A percentile compares a stretch with the other conserved stretches of the same genome.
Conservation (phyloP, 2,113 vertebrate species). For the Nothocercus julius region DNA sequence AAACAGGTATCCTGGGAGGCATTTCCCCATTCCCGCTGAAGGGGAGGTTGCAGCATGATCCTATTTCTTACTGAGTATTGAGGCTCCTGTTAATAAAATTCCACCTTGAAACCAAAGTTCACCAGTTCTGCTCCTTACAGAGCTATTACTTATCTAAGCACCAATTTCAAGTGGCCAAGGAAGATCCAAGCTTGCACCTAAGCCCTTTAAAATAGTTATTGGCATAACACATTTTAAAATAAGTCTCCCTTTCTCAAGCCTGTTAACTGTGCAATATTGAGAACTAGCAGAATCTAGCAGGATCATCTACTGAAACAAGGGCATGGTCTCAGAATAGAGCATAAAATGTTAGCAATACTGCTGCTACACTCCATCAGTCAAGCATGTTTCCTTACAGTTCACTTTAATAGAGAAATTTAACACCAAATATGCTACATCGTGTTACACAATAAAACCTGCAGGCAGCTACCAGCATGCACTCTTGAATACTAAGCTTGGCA, state of each 20-base stretch:
- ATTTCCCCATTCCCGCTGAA: rapidly evolving
- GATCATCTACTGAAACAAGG: neutral
- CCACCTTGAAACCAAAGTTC: neutral
- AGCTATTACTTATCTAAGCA: neutral
- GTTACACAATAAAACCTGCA: neutral
- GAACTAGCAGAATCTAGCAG: neutral
- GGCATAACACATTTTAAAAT: neutral
- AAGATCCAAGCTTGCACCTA: neutral
- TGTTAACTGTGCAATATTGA: neutral
- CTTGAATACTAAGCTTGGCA: neutral
- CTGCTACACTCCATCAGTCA: neutral
- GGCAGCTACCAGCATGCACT: neutral
- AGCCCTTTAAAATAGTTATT: neutral
- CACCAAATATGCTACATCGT: neutral
- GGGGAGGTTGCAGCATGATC: neutral
- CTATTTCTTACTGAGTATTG: neutral
- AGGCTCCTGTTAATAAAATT: neutral
- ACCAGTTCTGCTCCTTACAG: neutral
- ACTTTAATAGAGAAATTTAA: neutral
- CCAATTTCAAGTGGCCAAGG: neutral
- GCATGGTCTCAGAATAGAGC: neutral
- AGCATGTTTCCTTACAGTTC: neutral
- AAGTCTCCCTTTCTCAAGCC: neutral
- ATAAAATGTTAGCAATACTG: neutral
- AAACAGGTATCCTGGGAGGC: neutral